Evolutionary conservation across 2,113 vertebrate genomes (phyloP).

Genomic region (Origma solitaria): DNA sequence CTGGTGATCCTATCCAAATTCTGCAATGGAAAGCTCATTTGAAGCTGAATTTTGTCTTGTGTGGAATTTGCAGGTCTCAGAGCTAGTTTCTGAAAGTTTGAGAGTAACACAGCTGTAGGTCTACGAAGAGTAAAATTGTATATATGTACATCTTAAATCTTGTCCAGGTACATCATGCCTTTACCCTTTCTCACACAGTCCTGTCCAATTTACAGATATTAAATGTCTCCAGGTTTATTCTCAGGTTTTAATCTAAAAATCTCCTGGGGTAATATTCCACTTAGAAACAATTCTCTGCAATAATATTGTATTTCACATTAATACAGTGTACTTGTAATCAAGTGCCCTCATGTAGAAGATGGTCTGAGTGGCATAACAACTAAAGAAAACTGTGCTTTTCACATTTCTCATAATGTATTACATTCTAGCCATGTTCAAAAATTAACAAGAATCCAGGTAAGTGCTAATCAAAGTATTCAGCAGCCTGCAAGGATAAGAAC

Average conservation of each 20-base stretch:
- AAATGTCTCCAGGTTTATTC: not conserved
- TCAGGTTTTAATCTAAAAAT: not conserved
- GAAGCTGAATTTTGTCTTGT: not conserved
- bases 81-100: not conserved
- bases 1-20: not conserved
- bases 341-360: not conserved
- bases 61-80: not conserved
- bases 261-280: not conserved
- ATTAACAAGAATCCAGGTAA: not conserved
- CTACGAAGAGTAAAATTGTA: rapidly evolving
- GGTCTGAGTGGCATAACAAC: not conserved
- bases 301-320: not conserved
- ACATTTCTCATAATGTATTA: not conserved
- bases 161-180: not conserved
- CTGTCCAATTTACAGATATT: not conserved
- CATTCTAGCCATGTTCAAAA: not conserved
- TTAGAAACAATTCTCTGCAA: not conserved
- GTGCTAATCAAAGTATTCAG: not conserved
- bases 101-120: not conserved
- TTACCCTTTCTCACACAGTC: not conserved
- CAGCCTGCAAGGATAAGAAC: not conserved
- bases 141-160: not conserved
- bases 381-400: not conserved
- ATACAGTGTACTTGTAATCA: not conserved
- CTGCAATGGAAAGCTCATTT: not conserved